A percentile compares a stretch with the other conserved stretches of the same genome.
These are phyloP conservation scores for Monochamus saltuarius DNA, from an alignment of 1,140 invertebrate genomes.

Conservation along the genomic window DNA sequence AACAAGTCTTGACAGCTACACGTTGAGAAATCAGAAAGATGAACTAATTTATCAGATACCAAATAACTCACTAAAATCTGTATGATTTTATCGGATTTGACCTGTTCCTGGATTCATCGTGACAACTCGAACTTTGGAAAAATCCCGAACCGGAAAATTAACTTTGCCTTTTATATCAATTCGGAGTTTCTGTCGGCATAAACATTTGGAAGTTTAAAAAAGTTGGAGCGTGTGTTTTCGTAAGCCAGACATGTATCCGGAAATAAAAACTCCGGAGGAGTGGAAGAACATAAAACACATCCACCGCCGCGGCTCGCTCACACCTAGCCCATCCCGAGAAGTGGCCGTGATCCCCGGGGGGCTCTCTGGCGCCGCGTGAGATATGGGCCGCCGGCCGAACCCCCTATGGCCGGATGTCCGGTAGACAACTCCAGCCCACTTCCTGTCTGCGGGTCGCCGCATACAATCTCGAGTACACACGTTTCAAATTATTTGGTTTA, in stretches of 20 bases:
- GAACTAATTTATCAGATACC: no score
- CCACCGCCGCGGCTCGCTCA: slow-evolving; percentile 13
- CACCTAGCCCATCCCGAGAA: slow-evolving; percentile 21
- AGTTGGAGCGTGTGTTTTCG: neutral
- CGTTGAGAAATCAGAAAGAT: no score
- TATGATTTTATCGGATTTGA: no score
- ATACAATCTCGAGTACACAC: neutral
- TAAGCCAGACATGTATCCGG: slow-evolving; percentile 7
- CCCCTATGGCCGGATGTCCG: slow-evolving; percentile 31
- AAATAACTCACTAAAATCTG: no score
- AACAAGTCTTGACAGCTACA: no score
- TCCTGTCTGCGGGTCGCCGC: slow-evolving; percentile 32
- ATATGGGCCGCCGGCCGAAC: slow-evolving; percentile 16
- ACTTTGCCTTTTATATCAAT: no score
- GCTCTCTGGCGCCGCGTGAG: slow-evolving; percentile 31
- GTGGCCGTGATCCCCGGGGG: slow-evolving; percentile 19
- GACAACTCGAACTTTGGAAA: no score
- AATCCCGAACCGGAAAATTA: no score
- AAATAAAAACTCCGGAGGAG: slow-evolving; percentile 11
- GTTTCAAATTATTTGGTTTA: slow-evolving; percentile 21
- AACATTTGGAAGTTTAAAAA: no score
- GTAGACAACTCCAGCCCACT: slow-evolving; percentile 31
- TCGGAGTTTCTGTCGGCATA: no score
- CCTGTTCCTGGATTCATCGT: no score
- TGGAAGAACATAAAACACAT: slow-evolving; percentile 19